Percentiles rank a stretch among this genome's conserved stretches.
Conservation (phyloP, 2,113 vertebrate genomes). For the Nicator chloris region DNA sequence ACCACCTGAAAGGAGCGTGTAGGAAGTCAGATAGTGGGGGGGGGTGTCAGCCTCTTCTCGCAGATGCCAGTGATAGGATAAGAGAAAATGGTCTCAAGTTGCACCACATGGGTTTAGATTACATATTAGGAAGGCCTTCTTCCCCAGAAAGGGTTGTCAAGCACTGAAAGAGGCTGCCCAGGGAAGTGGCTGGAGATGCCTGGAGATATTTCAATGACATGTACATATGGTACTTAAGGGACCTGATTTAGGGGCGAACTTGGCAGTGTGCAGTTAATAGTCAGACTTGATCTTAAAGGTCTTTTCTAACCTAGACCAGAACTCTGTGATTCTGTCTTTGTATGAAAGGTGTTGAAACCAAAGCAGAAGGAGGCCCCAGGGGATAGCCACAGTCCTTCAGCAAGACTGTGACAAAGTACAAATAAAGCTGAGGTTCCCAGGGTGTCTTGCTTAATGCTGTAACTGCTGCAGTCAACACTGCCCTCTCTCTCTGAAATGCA, state of each 20-base stretch:
- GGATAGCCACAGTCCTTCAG: not conserved
- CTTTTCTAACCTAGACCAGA: not conserved
- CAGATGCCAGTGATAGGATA: not conserved
- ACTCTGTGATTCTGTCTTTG: not conserved
- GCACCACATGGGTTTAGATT: not conserved
- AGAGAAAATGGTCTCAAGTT: not conserved
- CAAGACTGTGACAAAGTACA: not conserved
- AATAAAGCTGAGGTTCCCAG: not conserved
- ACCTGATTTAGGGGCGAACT: not conserved
- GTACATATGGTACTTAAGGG: not conserved
- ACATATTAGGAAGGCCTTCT: not conserved
- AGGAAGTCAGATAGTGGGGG: rapidly evolving
- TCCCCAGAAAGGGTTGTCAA: not conserved
- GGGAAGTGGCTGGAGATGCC: not conserved
- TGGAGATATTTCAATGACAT: not conserved
- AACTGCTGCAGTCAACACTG: not conserved
- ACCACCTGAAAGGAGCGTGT: not conserved
- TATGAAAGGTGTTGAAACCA: not conserved
- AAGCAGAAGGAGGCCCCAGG: not conserved
- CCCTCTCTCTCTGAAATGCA: not conserved
- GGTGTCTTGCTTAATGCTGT: not conserved
- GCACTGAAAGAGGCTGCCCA: not conserved
- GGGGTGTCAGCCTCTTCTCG: not conserved
- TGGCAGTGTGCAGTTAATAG: not conserved
- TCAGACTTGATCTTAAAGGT: not conserved